Conservation (phyloP, 2,797 vertebrate genomes). For the Sebastes jordani region DNA sequence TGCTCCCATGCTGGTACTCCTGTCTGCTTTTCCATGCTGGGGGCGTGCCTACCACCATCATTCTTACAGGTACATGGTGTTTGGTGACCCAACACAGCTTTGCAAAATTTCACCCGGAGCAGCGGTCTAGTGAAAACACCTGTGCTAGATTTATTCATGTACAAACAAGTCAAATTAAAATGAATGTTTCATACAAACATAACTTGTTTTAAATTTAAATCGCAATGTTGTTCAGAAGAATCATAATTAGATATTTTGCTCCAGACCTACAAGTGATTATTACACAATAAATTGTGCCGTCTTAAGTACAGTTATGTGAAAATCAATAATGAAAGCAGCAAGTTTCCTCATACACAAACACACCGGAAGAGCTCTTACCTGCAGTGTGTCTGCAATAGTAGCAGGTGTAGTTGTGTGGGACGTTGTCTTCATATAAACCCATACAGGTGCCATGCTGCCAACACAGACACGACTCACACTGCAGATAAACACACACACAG, state of each 20-base stretch:
- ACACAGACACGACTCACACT: slow-evolving; percentile 96
- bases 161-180: background rate
- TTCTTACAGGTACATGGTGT: background rate
- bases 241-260: background rate
- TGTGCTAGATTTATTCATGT: background rate
- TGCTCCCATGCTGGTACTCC: too few relatives aligned
- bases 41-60: too few relatives aligned
- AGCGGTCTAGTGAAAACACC: background rate
- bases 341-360: too few relatives aligned
- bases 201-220: too few relatives aligned
- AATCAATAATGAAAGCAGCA: background rate
- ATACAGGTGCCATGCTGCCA: slow-evolving; percentile 99
- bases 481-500: slow-evolving; percentile 19
- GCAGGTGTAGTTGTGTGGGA: slow-evolving; percentile 94
- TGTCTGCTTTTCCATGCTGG: too few relatives aligned
- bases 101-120: background rate
- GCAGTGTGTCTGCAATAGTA: slow-evolving; percentile 94
- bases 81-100: background rate
- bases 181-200: too few relatives aligned
- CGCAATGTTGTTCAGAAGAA: background rate
- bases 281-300: background rate
- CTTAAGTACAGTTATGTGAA: background rate
- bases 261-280: background rate
- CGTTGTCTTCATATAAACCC: slow-evolving; percentile 94
- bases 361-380: slow-evolving; percentile 75